A percentile compares a stretch with the other conserved stretches of the same genome.
Evolutionary conservation across 2,797 vertebrate species (phyloP).

Genomic region (Pseudochaenichthys georgianus): DNA sequence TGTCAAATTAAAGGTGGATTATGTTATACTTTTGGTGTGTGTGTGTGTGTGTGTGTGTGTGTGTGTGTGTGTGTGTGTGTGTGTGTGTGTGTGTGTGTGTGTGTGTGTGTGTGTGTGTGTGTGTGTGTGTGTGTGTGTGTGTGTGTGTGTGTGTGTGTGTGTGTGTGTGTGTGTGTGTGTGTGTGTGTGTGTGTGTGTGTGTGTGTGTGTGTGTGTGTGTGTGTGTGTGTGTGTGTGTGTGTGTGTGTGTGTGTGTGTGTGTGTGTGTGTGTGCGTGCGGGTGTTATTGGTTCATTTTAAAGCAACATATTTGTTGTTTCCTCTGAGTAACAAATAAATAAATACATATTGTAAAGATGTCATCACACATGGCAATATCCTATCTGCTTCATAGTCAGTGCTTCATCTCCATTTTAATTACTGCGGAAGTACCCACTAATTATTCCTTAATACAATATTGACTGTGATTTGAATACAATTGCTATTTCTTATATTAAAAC

Average conservation of each 20-base stretch:
- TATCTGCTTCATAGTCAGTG: slow-evolving; percentile 34
- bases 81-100: not conserved
- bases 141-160: slow-evolving; percentile 1
- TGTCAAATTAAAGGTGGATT: slow-evolving; percentile 51
- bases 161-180: slow-evolving; percentile 2
- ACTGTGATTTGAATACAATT: slow-evolving; percentile 56
- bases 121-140: slow-evolving; percentile 7
- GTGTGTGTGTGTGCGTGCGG: slow-evolving; percentile 6
- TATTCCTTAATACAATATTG: slow-evolving; percentile 58
- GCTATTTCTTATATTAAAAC: slow-evolving; percentile 58
- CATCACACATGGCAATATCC: slow-evolving; percentile 38
- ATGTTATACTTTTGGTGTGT: slow-evolving; percentile 29
- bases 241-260: slow-evolving; percentile 1
- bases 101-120: not conserved
- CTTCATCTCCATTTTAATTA: slow-evolving; percentile 55
- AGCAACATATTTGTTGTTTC: slow-evolving; percentile 23
- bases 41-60: slow-evolving; percentile 7
- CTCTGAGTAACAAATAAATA: slow-evolving; percentile 43
- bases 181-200: slow-evolving; percentile 2
- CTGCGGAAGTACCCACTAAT: slow-evolving; percentile 55
- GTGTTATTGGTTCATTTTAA: slow-evolving; percentile 22
- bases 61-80: not conserved
- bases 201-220: slow-evolving; percentile 9
- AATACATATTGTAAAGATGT: slow-evolving; percentile 51
- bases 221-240: not conserved